Evolutionary conservation across 1,140 invertebrate species (phyloP).

Genomic region (Venturia canescens): DNA sequence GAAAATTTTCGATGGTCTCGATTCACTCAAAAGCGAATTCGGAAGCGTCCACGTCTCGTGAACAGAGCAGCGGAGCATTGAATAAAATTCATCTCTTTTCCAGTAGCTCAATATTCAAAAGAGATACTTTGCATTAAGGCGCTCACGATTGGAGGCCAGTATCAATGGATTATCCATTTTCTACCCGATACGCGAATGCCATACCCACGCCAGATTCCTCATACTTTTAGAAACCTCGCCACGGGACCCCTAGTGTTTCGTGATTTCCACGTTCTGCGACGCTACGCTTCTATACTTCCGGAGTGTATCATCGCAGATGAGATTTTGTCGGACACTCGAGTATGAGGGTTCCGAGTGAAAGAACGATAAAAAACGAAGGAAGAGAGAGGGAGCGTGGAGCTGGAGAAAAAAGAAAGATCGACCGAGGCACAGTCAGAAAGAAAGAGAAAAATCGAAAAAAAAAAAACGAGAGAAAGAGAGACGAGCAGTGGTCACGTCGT

Average conservation of each 20-base stretch:
- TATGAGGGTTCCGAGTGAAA: background rate
- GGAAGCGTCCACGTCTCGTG: too few relatives aligned
- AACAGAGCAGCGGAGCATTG: too few relatives aligned
- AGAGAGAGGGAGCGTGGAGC: background rate
- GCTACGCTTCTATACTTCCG: conserved; percentile 22
- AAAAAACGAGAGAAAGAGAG: background rate
- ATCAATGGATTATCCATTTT: conserved; percentile 33
- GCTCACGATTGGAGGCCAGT: background rate
- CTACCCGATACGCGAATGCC: background rate
- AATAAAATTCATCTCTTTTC: too few relatives aligned
- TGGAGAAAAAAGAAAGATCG: too few relatives aligned
- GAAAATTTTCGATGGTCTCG: too few relatives aligned
- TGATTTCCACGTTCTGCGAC: background rate
- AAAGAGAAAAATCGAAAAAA: background rate
- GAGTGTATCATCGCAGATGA: conserved; percentile 32
- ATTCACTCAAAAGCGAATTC: too few relatives aligned
- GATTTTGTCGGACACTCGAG: conserved; percentile 19
- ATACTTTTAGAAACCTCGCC: background rate
- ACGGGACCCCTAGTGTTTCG: conserved; percentile 10
- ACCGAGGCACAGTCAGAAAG: background rate
- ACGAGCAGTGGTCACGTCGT: conserved; percentile 32
- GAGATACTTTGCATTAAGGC: background rate
- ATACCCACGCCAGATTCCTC: background rate
- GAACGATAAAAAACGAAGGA: background rate
- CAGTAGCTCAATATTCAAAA: background rate